Evolutionary conservation across 2,113 vertebrate species (phyloP).

Genomic region (Syrmaticus mikado): DNA sequence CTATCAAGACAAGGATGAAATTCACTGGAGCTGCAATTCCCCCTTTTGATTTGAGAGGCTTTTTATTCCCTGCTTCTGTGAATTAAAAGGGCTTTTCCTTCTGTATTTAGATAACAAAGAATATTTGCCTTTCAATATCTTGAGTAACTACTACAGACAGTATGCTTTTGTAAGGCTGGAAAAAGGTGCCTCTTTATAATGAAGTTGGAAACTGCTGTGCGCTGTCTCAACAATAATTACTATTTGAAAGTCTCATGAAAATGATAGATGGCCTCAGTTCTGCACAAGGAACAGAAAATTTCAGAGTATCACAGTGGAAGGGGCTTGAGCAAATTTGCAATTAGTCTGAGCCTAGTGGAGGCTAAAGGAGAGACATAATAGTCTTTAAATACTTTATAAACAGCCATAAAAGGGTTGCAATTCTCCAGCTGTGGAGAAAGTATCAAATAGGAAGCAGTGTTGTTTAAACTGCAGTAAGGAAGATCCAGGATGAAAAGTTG

Average conservation of each 20-base stretch:
- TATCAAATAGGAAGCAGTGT: background rate
- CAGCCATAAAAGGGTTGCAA: background rate
- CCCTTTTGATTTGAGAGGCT: background rate
- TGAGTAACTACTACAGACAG: background rate
- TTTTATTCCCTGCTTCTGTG: background rate
- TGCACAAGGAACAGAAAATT: background rate
- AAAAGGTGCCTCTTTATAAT: background rate
- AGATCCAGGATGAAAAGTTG: background rate
- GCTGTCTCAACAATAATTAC: background rate
- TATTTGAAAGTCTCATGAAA: background rate
- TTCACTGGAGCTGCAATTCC: background rate
- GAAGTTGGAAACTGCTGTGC: background rate
- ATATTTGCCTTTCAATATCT: no score
- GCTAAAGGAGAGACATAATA: background rate
- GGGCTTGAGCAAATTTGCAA: background rate
- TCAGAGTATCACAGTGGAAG: accelerated
- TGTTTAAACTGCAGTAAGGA: background rate
- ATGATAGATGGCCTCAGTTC: background rate
- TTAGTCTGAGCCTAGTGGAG: background rate
- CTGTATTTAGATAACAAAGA: background rate
- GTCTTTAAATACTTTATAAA: background rate
- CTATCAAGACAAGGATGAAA: background rate
- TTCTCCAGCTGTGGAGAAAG: background rate
- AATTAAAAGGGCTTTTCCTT: background rate
- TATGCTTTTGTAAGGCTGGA: background rate